Percentiles rank a stretch among this genome's conserved stretches.
phyloP scores from a whole-genome alignment of 1,140 invertebrate species.

The Luehdorfia chinensis region DNA sequence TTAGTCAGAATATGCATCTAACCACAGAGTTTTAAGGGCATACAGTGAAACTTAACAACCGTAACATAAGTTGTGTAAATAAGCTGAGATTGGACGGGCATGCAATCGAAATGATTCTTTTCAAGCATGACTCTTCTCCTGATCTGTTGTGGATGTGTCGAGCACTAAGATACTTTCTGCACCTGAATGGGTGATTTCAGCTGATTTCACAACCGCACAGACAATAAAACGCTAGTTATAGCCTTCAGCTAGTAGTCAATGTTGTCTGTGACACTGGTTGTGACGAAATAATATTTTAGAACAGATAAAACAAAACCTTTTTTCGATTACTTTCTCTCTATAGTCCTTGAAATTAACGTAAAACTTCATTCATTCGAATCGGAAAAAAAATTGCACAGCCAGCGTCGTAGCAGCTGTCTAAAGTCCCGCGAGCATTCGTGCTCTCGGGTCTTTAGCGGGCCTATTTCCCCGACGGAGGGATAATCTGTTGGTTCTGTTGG shows the following conservation, averaged over 20 bases:
- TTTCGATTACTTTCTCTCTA: no score
- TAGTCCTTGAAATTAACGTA: no score
- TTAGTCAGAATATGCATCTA: no score
- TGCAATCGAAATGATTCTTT: conserved; percentile 35
- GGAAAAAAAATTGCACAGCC: no score
- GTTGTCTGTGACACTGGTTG: conserved; percentile 21
- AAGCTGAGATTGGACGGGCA: conserved; percentile 72
- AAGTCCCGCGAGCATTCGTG: conserved; percentile 29
- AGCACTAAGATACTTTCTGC: conserved; percentile 36
- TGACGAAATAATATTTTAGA: no score
- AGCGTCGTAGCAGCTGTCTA: conserved; percentile 15
- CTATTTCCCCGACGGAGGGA: conserved; percentile 25
- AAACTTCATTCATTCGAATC: no score
- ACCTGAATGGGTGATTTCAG: conserved; percentile 54
- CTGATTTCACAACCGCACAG: conserved; percentile 66
- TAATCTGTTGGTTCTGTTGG: conserved; percentile 60
- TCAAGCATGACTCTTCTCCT: conserved; percentile 41
- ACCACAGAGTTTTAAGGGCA: no score
- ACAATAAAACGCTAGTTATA: conserved; percentile 41
- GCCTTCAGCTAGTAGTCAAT: conserved; percentile 38
- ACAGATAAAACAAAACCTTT: no score
- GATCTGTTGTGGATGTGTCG: conserved; percentile 26
- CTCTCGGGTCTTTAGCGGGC: conserved; percentile 23
- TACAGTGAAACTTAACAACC: no score
- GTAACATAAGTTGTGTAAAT: conserved; percentile 53